A percentile compares a stretch with the other conserved stretches of the same genome.
These are phyloP conservation scores for Idaea aversata DNA, from an alignment of 2,888 invertebrate species.

Conservation along the genomic window DNA sequence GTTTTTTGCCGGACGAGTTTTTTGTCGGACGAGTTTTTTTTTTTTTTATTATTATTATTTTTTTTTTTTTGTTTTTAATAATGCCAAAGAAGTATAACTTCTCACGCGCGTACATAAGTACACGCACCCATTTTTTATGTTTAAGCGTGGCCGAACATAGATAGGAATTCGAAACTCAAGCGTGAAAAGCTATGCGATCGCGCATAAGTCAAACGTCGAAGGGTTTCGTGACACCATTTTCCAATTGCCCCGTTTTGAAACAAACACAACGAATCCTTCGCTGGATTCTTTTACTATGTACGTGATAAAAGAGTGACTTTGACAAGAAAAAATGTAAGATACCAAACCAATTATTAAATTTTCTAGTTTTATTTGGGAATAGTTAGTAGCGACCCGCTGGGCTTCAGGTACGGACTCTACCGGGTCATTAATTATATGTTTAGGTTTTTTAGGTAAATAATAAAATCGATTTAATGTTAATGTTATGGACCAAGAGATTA, in stretches of 20 bases:
- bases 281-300: constrained; percentile 29
- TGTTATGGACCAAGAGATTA: too few species aligned
- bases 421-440: not conserved
- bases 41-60: too few species aligned
- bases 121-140: too few species aligned
- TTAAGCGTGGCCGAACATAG: not conserved
- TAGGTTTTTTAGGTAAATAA: not conserved
- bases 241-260: constrained; percentile 57
- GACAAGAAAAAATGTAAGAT: not conserved
- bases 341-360: not conserved
- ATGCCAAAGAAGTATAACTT: too few species aligned
- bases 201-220: constrained; percentile 67
- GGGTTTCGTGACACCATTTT: constrained; percentile 64
- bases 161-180: constrained; percentile 19
- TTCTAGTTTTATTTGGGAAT: too few species aligned
- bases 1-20: too few species aligned
- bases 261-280: constrained; percentile 57
- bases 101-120: too few species aligned
- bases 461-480: not conserved
- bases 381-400: not conserved
- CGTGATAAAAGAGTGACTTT: constrained; percentile 10
- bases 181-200: constrained; percentile 42
- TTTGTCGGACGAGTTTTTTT: too few species aligned
- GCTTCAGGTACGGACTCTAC: not conserved
- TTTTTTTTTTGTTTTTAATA: too few species aligned